Conservation (phyloP, 2,113 vertebrate species). For the Peucedramus taeniatus region DNA sequence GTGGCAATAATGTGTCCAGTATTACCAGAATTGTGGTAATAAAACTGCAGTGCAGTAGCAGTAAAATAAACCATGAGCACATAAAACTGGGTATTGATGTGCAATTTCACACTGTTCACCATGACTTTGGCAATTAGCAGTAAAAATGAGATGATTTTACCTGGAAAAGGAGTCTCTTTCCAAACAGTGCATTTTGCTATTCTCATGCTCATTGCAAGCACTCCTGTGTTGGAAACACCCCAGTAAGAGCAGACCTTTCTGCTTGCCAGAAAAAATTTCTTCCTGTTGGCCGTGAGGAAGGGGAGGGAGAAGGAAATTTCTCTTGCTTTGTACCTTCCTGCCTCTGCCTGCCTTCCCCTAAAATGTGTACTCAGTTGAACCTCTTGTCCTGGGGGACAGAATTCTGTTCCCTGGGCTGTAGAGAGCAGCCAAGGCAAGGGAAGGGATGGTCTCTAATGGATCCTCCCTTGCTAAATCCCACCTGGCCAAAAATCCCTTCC, state of each 20-base stretch:
- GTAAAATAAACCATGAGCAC: background rate
- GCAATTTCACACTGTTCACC: background rate
- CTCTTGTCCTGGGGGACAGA: rapidly evolving
- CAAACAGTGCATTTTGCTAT: background rate
- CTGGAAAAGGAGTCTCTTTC: background rate
- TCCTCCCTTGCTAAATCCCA: background rate
- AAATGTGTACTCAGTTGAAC: rapidly evolving
- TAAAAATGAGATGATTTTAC: constrained; percentile 16
- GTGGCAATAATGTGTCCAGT: background rate
- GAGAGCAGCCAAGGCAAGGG: background rate
- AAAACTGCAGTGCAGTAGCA: background rate
- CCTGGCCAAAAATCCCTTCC: background rate
- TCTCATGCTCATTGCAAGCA: background rate
- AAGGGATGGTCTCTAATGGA: background rate
- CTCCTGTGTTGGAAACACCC: background rate
- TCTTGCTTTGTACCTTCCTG: background rate
- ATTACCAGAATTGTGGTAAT: background rate
- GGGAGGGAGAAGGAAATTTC: background rate
- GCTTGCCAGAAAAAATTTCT: background rate
- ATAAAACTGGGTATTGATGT: background rate
- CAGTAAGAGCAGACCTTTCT: background rate
- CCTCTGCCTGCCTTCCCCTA: background rate
- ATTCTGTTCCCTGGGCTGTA: background rate
- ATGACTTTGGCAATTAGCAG: background rate
- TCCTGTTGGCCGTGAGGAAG: background rate